Percentiles rank a stretch among this genome's conserved stretches.
phyloP scores from a whole-genome alignment of 2,888 invertebrate species.

The Leptodirus hochenwartii region DNA sequence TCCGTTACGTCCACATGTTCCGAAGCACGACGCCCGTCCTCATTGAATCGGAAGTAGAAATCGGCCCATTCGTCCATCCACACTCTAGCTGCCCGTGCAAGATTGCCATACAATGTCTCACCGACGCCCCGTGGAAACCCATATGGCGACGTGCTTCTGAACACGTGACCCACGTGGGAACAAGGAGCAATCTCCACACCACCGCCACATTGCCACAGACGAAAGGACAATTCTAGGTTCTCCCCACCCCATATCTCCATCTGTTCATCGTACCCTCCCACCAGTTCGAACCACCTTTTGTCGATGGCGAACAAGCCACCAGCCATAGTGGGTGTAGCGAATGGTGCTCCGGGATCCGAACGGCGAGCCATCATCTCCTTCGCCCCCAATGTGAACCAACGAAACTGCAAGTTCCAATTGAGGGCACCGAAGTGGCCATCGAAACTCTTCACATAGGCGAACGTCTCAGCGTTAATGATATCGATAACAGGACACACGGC shows the following conservation, averaged over 20 bases:
- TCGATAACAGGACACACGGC: constrained; percentile 78
- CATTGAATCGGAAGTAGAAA: constrained; percentile 78
- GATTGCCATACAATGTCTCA: constrained; percentile 74
- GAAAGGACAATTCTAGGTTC: constrained; percentile 78
- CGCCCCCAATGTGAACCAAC: constrained; percentile 58
- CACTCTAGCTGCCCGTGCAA: constrained; percentile 83
- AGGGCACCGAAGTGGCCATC: constrained; percentile 97
- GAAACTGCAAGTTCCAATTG: constrained; percentile 91
- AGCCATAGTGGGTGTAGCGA: constrained; percentile 81
- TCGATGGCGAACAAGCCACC: constrained; percentile 87
- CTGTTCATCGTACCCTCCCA: constrained; percentile 56
- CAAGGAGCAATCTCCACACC: constrained; percentile 81
- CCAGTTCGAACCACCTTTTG: constrained; percentile 66
- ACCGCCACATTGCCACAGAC: constrained; percentile 93
- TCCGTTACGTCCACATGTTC: constrained; percentile 41
- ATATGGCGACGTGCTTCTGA: constrained; percentile 85
- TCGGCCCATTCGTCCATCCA: constrained; percentile 98
- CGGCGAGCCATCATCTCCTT: constrained; percentile 42
- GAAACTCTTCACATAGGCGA: constrained; percentile 86
- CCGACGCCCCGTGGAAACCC: constrained; percentile 85
- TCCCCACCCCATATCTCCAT: constrained; percentile 96
- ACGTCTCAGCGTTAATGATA: constrained; percentile 88
- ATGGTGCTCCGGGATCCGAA: constrained; percentile 45
- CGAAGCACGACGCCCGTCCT: constrained; percentile 38
- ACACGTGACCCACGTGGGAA: constrained; percentile 85